Base-by-base conservation (phyloP, 2,113 vertebrate species). In the Elephantulus edwardii region DNA sequence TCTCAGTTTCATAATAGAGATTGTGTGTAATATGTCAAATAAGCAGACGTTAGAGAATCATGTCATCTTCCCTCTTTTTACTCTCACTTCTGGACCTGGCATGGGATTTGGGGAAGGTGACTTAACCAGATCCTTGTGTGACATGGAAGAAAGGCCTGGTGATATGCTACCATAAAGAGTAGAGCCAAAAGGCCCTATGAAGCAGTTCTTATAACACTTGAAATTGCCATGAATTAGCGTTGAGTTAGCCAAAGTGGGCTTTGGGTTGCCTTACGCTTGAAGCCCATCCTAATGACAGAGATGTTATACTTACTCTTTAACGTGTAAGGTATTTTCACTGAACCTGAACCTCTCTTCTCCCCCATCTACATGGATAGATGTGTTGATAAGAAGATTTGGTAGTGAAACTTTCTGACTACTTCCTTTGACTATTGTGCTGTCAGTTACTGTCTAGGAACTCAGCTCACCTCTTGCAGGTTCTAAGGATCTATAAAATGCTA, bases 391-490 rank as follows among this genome's bases (percentile, higher is more conserved):
- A 56, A 10, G 38, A 12, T 70, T 44, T 30, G 6, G 6, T 50
- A 16, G 38, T 38, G 52, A 78, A 60, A 14, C 30, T 90, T 46
- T 70, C 46, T 60, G 20, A 35, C 38, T 78, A 13, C 30, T 48
- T 58, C 52, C 46, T 82, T 62, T 33, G 68, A 66, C 14, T n/a
- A 28, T 1, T 33, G 3, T 54, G 12, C 66, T 48, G 42, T 77
- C 30, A 40, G 64, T 48, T 38, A 81, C 54, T 89, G 89, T 77
- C n/a, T 78, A 20, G 12, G 66, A 76, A 92, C 46, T 89, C 17
- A 5, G 22, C 11, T 92, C 1, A 7, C 60, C 56, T 92, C 74
- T 68, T 13, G 58, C 56, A 86, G 11, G 70, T 87, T 83, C 72
- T 40, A 12, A 40, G 24, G 6, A 60, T 22, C 22, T 44, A 3